These are phyloP conservation scores for Linepithema humile DNA, from an alignment of 1,140 invertebrate genomes.

Conservation along the genomic window DNA sequence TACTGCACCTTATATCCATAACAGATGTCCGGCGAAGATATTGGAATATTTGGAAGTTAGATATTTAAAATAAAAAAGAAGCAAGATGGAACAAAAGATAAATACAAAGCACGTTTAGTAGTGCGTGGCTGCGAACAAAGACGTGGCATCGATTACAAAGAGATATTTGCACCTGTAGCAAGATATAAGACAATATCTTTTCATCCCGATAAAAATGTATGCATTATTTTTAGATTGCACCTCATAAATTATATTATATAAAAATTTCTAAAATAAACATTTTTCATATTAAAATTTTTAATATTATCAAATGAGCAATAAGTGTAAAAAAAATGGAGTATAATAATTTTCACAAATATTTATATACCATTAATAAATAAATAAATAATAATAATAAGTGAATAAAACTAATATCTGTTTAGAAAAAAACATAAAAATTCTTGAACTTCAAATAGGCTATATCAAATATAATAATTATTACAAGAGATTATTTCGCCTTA, in stretches of 20 bases:
- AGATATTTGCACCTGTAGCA: too few species aligned
- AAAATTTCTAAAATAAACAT: slow-evolving; percentile 2
- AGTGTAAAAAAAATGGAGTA: not conserved
- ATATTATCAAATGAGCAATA: not conserved
- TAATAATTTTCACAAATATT: not conserved
- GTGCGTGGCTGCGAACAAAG: not conserved
- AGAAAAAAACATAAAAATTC: slow-evolving; percentile 2
- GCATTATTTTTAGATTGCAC: too few species aligned
- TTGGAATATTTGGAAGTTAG: slow-evolving; percentile 53
- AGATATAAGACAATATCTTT: not conserved
- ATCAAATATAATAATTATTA: not conserved
- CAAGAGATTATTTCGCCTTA: slow-evolving; percentile 27
- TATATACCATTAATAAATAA: not conserved
- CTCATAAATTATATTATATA: too few species aligned
- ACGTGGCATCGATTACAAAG: not conserved
- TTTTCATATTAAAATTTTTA: slow-evolving; percentile 6
- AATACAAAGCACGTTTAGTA: slow-evolving; percentile 34
- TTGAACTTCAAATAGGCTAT: not conserved
- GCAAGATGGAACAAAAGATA: slow-evolving; percentile 10
- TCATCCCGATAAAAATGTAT: too few species aligned
- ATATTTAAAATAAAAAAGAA: slow-evolving; percentile 36
- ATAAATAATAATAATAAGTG: not conserved
- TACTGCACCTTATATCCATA: not conserved
- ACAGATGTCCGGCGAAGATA: not conserved
- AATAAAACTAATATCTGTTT: not conserved